phyloP scores from a whole-genome alignment of 2,888 invertebrate species.

The Conops quadrifasciatus region DNA sequence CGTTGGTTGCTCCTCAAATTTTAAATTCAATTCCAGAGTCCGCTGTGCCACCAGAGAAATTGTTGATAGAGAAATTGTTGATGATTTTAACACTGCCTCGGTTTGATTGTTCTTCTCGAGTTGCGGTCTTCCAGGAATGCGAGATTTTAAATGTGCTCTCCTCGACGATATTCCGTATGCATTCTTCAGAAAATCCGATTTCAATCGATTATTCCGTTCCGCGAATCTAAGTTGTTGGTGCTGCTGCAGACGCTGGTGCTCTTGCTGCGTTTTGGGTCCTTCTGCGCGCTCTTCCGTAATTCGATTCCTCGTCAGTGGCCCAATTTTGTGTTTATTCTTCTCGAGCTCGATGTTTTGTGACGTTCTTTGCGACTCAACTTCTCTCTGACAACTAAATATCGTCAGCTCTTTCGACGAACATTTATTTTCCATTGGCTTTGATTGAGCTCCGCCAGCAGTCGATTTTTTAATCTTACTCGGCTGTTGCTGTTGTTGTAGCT shows the following conservation, averaged over 20 bases:
- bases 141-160: conserved; percentile 10
- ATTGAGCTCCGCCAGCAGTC: conserved; percentile 44
- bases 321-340: conserved; percentile 27
- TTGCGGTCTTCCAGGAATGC: neutral
- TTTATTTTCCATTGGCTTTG: conserved; percentile 53
- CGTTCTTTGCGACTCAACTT: conserved; percentile 51
- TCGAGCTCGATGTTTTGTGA: conserved; percentile 35
- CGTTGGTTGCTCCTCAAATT: conserved; percentile 33
- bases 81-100: conserved; percentile 16
- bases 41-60: conserved; percentile 42
- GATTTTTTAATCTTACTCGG: conserved; percentile 2
- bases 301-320: neutral
- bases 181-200: conserved; percentile 53
- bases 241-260: conserved; percentile 38
- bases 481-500: conserved; percentile 10
- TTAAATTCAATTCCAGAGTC: conserved; percentile 42
- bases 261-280: conserved; percentile 18
- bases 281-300: neutral
- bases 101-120: neutral
- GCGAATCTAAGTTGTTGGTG: conserved; percentile 33
- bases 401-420: conserved; percentile 51
- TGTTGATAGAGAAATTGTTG: conserved; percentile 29
- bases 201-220: conserved; percentile 41
- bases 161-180: conserved; percentile 30
- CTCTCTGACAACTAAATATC: conserved; percentile 57